Evolutionary conservation across 1,140 invertebrate genomes (phyloP).

Genomic region (Drosophila melanogaster): DNA sequence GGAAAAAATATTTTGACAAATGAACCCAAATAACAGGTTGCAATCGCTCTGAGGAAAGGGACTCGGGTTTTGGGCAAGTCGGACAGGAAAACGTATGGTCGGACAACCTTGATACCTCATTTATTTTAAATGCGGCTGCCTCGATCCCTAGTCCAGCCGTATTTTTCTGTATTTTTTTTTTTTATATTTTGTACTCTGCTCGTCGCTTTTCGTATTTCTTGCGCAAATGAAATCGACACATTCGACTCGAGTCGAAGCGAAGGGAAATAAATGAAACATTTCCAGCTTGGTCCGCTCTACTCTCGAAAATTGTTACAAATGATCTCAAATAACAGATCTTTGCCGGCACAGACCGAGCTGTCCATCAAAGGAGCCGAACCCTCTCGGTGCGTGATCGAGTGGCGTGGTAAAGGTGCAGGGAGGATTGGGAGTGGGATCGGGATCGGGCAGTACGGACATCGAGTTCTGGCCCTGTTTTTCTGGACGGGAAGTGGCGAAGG

Average conservation of each 20-base stretch:
- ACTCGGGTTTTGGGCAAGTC: slow-evolving; percentile 16
- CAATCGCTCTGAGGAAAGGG: slow-evolving; percentile 64
- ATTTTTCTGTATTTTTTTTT: slow-evolving; percentile 31
- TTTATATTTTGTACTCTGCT: slow-evolving; percentile 22
- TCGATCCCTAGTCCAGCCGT: slow-evolving; percentile 40
- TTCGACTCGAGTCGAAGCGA: slow-evolving; percentile 46
- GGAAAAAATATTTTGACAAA: slow-evolving; percentile 84
- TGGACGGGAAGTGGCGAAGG: slow-evolving; percentile 55
- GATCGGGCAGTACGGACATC: slow-evolving; percentile 7
- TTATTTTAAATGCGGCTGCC: slow-evolving; percentile 76
- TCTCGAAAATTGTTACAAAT: slow-evolving; percentile 85
- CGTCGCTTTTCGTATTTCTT: slow-evolving; percentile 45
- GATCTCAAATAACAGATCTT: slow-evolving; percentile 85
- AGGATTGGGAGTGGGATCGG: slow-evolving; percentile 5
- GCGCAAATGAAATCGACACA: slow-evolving; percentile 81
- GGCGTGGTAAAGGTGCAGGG: slow-evolving; percentile 11
- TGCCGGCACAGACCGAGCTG: slow-evolving; percentile 62
- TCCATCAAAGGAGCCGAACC: slow-evolving; percentile 80
- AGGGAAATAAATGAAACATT: slow-evolving; percentile 57
- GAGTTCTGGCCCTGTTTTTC: slow-evolving; percentile 16
- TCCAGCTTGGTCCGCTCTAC: slow-evolving; percentile 41
- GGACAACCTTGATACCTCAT: slow-evolving; percentile 84
- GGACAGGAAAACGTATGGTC: slow-evolving; percentile 80
- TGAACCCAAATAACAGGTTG: slow-evolving; percentile 85
- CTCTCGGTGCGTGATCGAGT: slow-evolving; percentile 57